These are phyloP conservation scores for rabbit (Oryctolagus cuniculus) DNA, from an alignment of 2,113 vertebrate species.

Conservation along the genomic window mOryCun1.1 NC_091433.1:147893001-147893500, in stretches of 20 bases:
- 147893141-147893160: neutral
- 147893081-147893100: neutral
- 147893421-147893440: too few relatives aligned
- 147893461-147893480: too few relatives aligned
- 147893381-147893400: too few relatives aligned
- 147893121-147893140: neutral
- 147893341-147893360: too few relatives aligned
- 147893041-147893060: neutral
- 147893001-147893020: neutral
- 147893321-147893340: too few relatives aligned
- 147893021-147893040: neutral
- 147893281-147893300: too few relatives aligned
- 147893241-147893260: conserved; percentile 17
- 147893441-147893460: too few relatives aligned
- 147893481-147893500: too few relatives aligned
- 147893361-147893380: too few relatives aligned
- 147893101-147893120: neutral
- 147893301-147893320: too few relatives aligned
- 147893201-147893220: neutral
- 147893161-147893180: neutral
- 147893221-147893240: conserved; percentile 27
- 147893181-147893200: too few relatives aligned
- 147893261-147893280: neutral
- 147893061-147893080: neutral
- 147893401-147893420: too few relatives aligned